These are phyloP conservation scores for Trissoscelio sp. DNA, from an alignment of 2,888 invertebrate genomes.

Conservation along the genomic window DNA sequence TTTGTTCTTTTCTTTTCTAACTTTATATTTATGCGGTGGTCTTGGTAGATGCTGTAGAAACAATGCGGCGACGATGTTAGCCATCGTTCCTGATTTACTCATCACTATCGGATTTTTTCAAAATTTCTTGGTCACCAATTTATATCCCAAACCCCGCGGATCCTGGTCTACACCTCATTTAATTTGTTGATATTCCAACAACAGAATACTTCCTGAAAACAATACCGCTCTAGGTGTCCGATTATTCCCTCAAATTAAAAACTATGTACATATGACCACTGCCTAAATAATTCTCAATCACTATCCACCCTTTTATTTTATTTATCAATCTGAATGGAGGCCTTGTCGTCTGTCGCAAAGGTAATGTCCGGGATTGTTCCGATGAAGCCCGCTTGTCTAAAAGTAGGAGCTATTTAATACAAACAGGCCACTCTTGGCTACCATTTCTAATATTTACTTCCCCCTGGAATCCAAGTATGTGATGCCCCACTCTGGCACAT, in stretches of 20 bases:
- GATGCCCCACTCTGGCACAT: too few relatives aligned
- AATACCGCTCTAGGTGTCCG: background rate
- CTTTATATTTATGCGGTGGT: background rate
- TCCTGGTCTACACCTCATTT: slow-evolving; percentile 46
- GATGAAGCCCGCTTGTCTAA: too few relatives aligned
- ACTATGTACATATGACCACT: background rate
- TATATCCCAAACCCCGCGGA: slow-evolving; percentile 67
- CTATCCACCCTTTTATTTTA: background rate
- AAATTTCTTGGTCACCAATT: slow-evolving; percentile 55
- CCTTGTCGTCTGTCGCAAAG: background rate
- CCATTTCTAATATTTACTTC: too few relatives aligned
- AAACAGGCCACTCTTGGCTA: too few relatives aligned
- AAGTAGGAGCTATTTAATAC: too few relatives aligned
- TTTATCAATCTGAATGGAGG: too few relatives aligned
- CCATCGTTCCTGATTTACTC: too few relatives aligned
- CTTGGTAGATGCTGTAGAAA: too few relatives aligned
- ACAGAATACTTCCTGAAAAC: too few relatives aligned
- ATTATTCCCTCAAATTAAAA: background rate
- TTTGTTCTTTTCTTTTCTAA: background rate
- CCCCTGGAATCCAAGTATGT: too few relatives aligned
- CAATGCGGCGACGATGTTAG: too few relatives aligned
- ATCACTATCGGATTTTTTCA: background rate
- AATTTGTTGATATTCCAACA: too few relatives aligned
- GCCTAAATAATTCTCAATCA: background rate
- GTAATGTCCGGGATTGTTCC: background rate